Evolutionary conservation across 1,140 invertebrate genomes (phyloP).

Genomic region (Drosophila sulfurigaster): DNA sequence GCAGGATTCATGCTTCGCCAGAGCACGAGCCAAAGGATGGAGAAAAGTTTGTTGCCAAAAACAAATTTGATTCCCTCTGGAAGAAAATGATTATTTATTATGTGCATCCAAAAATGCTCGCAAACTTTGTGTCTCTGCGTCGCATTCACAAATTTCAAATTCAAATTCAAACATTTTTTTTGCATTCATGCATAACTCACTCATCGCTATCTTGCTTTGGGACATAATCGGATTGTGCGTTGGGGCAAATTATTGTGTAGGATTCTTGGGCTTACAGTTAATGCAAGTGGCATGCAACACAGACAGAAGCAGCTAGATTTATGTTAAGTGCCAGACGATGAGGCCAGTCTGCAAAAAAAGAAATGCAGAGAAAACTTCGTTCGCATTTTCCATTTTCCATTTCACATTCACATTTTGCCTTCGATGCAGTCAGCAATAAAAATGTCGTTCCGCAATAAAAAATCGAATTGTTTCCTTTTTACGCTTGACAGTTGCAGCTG

Average conservation of each 20-base stretch:
- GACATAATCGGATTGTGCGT: slow-evolving; percentile 66
- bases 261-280: slow-evolving; percentile 47
- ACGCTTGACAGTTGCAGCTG: slow-evolving; percentile 50
- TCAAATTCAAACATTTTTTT: slow-evolving; percentile 53
- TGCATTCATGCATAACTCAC: slow-evolving; percentile 37
- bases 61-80: too few relatives aligned
- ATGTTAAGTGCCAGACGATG: slow-evolving; percentile 66
- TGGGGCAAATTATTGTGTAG: slow-evolving; percentile 63
- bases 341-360: background rate
- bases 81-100: too few relatives aligned
- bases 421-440: slow-evolving; percentile 55
- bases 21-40: background rate
- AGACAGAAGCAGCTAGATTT: slow-evolving; percentile 57
- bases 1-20: slow-evolving; percentile 43
- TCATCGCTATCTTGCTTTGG: slow-evolving; percentile 35
- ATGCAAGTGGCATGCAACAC: slow-evolving; percentile 37
- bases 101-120: slow-evolving; percentile 1
- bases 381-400: slow-evolving; percentile 1
- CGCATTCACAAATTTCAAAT: slow-evolving; percentile 28
- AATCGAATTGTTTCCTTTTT: slow-evolving; percentile 57
- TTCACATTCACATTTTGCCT: background rate
- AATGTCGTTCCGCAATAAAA: slow-evolving; percentile 61
- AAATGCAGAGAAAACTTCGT: background rate
- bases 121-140: slow-evolving; percentile 6
- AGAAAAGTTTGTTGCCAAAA: background rate